Conservation (phyloP, 1,140 invertebrate genomes). For the Nebria ingens region DNA sequence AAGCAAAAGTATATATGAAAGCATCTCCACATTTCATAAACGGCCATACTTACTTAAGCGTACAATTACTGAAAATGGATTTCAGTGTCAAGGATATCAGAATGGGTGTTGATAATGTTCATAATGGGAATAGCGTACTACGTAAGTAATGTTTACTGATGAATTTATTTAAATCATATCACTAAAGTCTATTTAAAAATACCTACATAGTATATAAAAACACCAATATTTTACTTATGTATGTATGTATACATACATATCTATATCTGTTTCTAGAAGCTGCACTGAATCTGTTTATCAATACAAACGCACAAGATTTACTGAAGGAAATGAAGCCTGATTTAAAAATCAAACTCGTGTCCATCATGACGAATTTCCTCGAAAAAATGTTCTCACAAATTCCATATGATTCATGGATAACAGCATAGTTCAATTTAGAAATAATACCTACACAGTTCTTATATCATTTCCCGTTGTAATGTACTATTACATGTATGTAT, state of each 20-base stretch:
- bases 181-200: no score
- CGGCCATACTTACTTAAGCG: conserved; percentile 50
- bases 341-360: conserved; percentile 60
- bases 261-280: conserved; percentile 67
- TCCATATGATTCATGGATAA: conserved; percentile 64
- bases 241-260: no score
- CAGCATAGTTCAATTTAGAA: conserved; percentile 31
- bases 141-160: no score
- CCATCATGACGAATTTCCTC: conserved; percentile 62
- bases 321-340: conserved; percentile 79
- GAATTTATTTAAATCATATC: no score
- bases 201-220: no score
- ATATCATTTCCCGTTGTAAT: no score
- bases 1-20: conserved; percentile 69
- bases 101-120: conserved; percentile 73
- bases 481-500: no score
- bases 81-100: conserved; percentile 66
- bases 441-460: no score
- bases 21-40: conserved; percentile 48
- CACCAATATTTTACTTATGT: no score
- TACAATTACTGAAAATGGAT: conserved; percentile 69
- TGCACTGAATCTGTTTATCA: conserved; percentile 76
- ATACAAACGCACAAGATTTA: conserved; percentile 69
- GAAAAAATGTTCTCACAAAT: conserved; percentile 63
- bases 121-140: conserved; percentile 64